phyloP scores from a whole-genome alignment of 2,888 invertebrate genomes.

The Ceramica pisi region DNA sequence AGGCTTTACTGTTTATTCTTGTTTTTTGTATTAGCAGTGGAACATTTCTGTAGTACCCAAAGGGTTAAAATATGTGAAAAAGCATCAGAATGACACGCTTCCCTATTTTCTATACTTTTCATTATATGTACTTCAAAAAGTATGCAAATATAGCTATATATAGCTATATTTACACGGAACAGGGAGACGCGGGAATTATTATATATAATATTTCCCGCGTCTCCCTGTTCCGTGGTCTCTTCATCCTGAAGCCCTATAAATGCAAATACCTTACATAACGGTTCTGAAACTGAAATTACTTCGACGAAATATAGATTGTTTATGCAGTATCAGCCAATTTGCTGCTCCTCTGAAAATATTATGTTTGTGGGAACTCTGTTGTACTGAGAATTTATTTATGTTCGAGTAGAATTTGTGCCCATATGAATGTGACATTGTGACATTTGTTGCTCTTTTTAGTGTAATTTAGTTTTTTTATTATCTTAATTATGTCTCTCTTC shows the following conservation, averaged over 20 bases:
- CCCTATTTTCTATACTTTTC: too few species aligned
- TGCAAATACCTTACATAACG: constrained; percentile 68
- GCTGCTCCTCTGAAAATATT: constrained; percentile 16
- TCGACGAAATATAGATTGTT: constrained; percentile 59
- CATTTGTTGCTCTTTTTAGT: background rate
- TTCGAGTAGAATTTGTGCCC: background rate
- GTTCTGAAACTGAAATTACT: constrained; percentile 60
- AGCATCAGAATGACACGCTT: too few species aligned
- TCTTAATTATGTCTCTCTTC: too few species aligned
- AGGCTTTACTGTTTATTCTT: too few species aligned
- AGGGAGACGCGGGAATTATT: too few species aligned
- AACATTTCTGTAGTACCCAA: too few species aligned
- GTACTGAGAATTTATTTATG: background rate
- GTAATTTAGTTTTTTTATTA: background rate
- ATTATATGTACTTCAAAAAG: too few species aligned
- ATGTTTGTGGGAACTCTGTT: background rate
- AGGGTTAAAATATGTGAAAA: too few species aligned
- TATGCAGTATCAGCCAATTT: constrained; percentile 47
- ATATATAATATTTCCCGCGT: too few species aligned
- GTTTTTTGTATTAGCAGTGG: too few species aligned
- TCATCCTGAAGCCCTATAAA: constrained; percentile 59
- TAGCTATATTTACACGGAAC: too few species aligned
- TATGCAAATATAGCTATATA: too few species aligned
- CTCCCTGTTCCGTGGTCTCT: background rate
- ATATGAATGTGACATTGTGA: background rate